Evolutionary conservation across 1,140 invertebrate genomes (phyloP).

Genomic region (Drosophila hydei): DNA sequence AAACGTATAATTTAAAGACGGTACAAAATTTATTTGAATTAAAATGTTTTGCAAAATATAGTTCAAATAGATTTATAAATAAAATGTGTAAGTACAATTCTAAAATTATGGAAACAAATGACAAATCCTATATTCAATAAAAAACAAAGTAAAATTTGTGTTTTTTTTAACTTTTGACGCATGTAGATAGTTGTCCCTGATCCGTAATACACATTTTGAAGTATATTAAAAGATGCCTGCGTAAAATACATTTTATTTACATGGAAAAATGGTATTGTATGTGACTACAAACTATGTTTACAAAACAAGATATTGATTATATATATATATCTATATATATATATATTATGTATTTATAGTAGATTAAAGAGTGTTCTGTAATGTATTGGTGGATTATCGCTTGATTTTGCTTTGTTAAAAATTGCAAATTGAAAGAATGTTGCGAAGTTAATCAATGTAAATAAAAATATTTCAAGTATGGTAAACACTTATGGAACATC

Average conservation of each 20-base stretch:
- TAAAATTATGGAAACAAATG: no score
- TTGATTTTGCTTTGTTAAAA: slow-evolving; percentile 24
- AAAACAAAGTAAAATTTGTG: neutral
- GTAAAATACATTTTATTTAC: slow-evolving; percentile 72
- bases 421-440: slow-evolving; percentile 63
- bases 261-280: slow-evolving; percentile 41
- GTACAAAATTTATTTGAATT: no score
- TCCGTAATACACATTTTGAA: neutral
- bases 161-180: no score
- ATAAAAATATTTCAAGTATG: slow-evolving; percentile 2
- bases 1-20: no score
- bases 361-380: slow-evolving; percentile 12
- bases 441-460: slow-evolving; percentile 53
- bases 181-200: neutral
- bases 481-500: slow-evolving; percentile 2
- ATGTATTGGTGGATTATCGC: slow-evolving; percentile 52
- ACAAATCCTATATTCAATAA: neutral
- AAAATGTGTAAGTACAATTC: no score
- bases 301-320: slow-evolving; percentile 53
- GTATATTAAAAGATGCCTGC: slow-evolving; percentile 6
- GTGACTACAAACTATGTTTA: slow-evolving; percentile 62
- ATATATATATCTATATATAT: neutral
- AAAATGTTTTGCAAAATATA: no score
- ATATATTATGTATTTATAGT: neutral
- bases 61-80: no score